Evolutionary conservation across 2,797 vertebrate genomes (phyloP), one percentile per base, ranked within the genome.

Genomic region (Urophycis tenuis): DNA sequence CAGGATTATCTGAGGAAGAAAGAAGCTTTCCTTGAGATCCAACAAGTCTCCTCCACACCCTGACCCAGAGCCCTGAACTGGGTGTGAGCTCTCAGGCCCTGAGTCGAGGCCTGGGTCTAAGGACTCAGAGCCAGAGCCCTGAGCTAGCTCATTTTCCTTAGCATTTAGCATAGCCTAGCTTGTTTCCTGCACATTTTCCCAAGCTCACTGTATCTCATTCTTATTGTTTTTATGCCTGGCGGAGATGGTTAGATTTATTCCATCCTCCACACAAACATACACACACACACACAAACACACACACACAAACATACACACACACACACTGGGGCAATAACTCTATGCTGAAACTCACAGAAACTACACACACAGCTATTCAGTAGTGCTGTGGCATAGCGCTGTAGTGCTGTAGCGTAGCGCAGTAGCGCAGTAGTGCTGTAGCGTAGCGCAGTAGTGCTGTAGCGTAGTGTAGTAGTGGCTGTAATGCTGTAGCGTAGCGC

Each of bases 1-100:
- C 74, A 71, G 87, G 91, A 92, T 93, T 88, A 91, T 79, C 79
- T 74, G 19, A 14, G 74, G 70, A 81, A 87, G 82, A 41, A 41
- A 41, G 36, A 12, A 41, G 39, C 39, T 41, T 41, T 41, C 39
- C 39, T 41, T 12, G 39, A 41, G 39, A 41, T 41, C 39, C 39
- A 41, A 41, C 39, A 41, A 41, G 39, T 41, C 11, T 41, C 45
- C 45, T 22, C 5, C 8, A 19, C 19, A 53, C 45, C 2, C 17
- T 19, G 35, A 36, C 35, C 45, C 12, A 19, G 11, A 22, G 45
- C 45, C 45, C 5, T 3, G 17, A 9, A 5, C 45, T 53, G 22
- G 45, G 19, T 19, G 17, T 53, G 3, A 41, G 39, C 11, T 3
- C 12, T 15, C 39, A 41, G 39, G 7, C 33, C 33, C 33, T n/a